Evolutionary conservation across 2,113 vertebrate species (phyloP).

Genomic region (Isichthys henryi): DNA sequence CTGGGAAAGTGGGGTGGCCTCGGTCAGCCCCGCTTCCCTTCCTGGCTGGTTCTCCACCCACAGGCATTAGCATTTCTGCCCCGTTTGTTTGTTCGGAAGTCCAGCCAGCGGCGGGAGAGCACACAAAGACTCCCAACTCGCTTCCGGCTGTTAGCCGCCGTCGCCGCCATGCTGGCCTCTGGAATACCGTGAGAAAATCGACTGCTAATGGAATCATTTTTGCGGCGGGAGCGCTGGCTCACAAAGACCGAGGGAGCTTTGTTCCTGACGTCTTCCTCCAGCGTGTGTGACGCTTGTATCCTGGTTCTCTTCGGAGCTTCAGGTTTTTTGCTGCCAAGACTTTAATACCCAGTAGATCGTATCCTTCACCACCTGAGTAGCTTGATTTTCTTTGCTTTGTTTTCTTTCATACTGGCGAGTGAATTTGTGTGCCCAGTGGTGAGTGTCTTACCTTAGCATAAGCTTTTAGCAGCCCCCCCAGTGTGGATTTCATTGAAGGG

Average conservation of each 20-base stretch:
- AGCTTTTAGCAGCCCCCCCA: neutral
- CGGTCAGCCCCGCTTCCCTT: neutral
- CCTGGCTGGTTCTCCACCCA: neutral
- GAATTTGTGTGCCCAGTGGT: neutral
- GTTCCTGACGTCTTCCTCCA: neutral
- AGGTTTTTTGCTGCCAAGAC: neutral
- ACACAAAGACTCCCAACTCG: neutral
- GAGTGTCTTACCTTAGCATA: neutral
- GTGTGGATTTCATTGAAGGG: neutral
- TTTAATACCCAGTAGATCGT: neutral
- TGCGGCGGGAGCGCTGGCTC: neutral
- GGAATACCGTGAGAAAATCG: slow-evolving; percentile 9
- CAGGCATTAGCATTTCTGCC: neutral
- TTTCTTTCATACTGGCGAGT: neutral
- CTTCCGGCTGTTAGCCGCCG: neutral
- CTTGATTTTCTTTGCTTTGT: neutral
- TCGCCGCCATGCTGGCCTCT: neutral
- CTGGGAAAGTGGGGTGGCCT: neutral
- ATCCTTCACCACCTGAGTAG: neutral
- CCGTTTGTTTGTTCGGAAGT: neutral
- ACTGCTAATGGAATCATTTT: neutral
- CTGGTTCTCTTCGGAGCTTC: neutral
- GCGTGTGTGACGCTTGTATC: neutral
- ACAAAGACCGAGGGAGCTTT: neutral
- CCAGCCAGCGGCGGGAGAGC: neutral